Evolutionary conservation across 2,888 invertebrate genomes (phyloP).

Genomic region (Calliopum simillimum): DNA sequence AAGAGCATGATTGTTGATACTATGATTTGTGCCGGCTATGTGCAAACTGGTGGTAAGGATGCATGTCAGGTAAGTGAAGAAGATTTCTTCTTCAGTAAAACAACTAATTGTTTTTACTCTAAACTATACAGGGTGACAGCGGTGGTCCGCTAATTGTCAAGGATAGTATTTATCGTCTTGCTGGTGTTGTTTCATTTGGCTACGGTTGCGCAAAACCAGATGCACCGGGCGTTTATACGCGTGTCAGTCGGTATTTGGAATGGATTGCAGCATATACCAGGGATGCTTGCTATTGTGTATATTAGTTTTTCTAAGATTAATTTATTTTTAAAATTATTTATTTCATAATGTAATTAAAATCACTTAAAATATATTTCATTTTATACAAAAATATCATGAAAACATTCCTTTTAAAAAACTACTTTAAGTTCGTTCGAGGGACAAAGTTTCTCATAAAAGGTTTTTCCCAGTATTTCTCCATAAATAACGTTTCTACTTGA

Average conservation of each 20-base stretch:
- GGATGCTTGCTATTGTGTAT: conserved; percentile 60
- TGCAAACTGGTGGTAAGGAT: conserved; percentile 60
- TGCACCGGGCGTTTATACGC: conserved; percentile 63
- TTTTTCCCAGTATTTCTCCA: no score
- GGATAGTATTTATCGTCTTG: conserved; percentile 57
- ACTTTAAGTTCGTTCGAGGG: no score
- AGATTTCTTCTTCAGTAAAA: neutral
- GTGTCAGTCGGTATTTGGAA: conserved; percentile 59
- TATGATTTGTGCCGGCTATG: conserved; percentile 64
- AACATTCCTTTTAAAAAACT: no score
- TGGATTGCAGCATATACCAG: conserved; percentile 61
- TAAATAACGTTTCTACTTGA: no score
- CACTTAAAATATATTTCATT: no score
- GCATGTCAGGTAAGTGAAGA: conserved; percentile 62
- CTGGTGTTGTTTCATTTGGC: conserved; percentile 63
- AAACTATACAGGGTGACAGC: conserved; percentile 60
- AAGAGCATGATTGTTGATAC: conserved; percentile 60
- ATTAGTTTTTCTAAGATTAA: conserved; percentile 5
- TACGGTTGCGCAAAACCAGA: conserved; percentile 62
- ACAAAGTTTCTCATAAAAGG: no score
- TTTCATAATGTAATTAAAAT: no score
- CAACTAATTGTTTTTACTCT: neutral
- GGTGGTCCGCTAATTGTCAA: conserved; percentile 62
- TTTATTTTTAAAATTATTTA: no score
- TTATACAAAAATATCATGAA: no score